These are phyloP conservation scores for Siderastrea radians DNA, from an alignment of 92 coral and sea anemone genomes.

Conservation along the genomic window DNA sequence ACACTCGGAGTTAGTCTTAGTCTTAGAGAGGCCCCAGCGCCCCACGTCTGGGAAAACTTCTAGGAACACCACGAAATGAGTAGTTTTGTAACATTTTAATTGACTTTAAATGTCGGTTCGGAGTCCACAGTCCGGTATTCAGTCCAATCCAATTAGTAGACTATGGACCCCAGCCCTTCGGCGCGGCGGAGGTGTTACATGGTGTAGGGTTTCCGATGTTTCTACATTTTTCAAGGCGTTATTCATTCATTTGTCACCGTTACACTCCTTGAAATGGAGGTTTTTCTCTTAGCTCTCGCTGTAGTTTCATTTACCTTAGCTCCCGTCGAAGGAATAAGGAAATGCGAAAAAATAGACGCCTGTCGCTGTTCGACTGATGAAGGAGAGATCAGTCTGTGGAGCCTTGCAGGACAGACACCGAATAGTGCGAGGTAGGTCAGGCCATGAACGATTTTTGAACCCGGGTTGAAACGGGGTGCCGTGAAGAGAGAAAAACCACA, in stretches of 20 bases:
- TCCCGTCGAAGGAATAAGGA: constrained; percentile 35
- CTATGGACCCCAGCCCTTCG: too few species aligned
- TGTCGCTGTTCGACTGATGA: constrained; percentile 75
- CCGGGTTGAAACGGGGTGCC: not conserved
- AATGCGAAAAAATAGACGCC: constrained; percentile 59
- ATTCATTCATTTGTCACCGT: not conserved
- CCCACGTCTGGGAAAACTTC: too few species aligned
- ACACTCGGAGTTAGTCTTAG: too few species aligned
- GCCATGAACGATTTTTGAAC: constrained; percentile 5
- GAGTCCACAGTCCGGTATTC: not conserved
- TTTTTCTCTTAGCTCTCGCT: not conserved
- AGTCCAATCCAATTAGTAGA: not conserved
- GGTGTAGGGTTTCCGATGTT: not conserved
- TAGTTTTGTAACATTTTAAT: too few species aligned
- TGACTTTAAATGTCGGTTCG: not conserved
- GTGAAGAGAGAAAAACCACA: not conserved
- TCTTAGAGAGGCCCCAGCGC: too few species aligned
- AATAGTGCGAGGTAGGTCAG: constrained; percentile 9
- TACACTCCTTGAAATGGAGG: constrained; percentile 7
- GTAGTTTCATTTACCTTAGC: not conserved
- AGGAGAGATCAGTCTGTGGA: constrained; percentile 77
- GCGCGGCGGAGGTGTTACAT: not conserved
- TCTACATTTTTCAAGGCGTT: not conserved
- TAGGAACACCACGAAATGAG: too few species aligned
- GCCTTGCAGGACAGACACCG: constrained; percentile 49